Conservation (phyloP, 1,140 invertebrate genomes). For the Rhynchophorus ferrugineus region DNA sequence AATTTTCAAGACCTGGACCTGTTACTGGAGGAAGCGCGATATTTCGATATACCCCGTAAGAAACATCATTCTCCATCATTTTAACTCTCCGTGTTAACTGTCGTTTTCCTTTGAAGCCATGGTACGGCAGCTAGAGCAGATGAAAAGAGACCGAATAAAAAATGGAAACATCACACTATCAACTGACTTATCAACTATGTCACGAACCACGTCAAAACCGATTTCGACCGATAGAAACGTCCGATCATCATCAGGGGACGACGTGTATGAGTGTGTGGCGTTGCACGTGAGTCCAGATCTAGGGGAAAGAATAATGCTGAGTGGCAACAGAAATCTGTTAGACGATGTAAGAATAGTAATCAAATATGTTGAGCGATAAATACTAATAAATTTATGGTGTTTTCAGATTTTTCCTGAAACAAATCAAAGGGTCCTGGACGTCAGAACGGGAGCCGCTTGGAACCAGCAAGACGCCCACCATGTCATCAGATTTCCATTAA, state of each 20-base stretch:
- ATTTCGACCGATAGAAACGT: constrained; percentile 10
- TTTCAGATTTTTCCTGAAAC: constrained; percentile 67
- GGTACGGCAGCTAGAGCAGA: constrained; percentile 65
- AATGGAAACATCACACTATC: constrained; percentile 46
- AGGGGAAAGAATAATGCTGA: constrained; percentile 79
- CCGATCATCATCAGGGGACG: constrained; percentile 23
- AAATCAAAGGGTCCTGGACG: constrained; percentile 74
- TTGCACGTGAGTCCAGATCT: constrained; percentile 83
- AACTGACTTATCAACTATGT: constrained; percentile 31
- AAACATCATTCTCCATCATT: constrained; percentile 29
- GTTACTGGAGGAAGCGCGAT: constrained; percentile 85
- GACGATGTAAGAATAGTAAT: constrained; percentile 47
- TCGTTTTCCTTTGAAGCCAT: constrained; percentile 50
- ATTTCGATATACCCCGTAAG: constrained; percentile 86
- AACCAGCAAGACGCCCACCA: constrained; percentile 76
- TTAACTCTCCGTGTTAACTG: neutral
- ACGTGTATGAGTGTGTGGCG: constrained; percentile 73
- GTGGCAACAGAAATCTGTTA: constrained; percentile 69
- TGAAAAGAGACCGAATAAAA: constrained; percentile 64
- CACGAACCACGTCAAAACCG: constrained; percentile 25
- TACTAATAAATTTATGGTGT: neutral
- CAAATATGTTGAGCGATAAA: neutral
- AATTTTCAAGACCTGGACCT: constrained; percentile 84
- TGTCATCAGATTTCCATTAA: constrained; percentile 83
- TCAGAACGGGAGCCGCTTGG: constrained; percentile 72